A percentile compares a stretch with the other conserved stretches of the same genome.
phyloP scores from a whole-genome alignment of 2,888 invertebrate genomes.

The Disparrhopalites patrizii region DNA sequence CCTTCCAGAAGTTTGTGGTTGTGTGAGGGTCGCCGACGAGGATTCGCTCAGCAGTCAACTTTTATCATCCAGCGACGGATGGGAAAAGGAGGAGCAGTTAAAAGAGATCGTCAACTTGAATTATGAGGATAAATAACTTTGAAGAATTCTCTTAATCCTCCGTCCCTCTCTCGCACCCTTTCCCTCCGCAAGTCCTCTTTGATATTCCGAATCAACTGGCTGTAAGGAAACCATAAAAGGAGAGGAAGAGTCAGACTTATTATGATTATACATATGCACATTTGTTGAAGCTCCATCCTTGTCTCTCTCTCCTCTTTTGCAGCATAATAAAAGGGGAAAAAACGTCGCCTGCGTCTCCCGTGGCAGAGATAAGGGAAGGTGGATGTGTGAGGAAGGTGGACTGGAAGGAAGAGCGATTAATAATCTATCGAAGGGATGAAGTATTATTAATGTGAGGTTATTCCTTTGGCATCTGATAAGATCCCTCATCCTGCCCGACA shows the following conservation, averaged over 20 bases:
- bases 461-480: slow-evolving; percentile 20
- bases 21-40: not conserved
- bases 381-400: not conserved
- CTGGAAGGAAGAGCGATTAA: slow-evolving; percentile 12
- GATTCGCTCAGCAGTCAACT: not conserved
- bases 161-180: not conserved
- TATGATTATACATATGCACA: too few species aligned
- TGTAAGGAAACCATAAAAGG: slow-evolving; percentile 9
- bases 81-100: not conserved
- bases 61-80: too few species aligned
- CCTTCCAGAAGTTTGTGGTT: not conserved
- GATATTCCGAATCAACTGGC: not conserved
- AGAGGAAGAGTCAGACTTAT: too few species aligned
- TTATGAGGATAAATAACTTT: slow-evolving; percentile 11
- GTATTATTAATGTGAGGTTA: slow-evolving; percentile 27
- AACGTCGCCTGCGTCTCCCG: too few species aligned
- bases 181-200: slow-evolving; percentile 10
- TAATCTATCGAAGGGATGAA: slow-evolving; percentile 26
- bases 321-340: too few species aligned
- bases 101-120: slow-evolving; percentile 12
- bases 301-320: too few species aligned
- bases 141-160: slow-evolving; percentile 5
- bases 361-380: too few species aligned
- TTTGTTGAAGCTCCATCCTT: too few species aligned
- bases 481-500: slow-evolving; percentile 19